These are phyloP conservation scores for Leptobrachium ailaonicum DNA, from an alignment of 2,113 vertebrate genomes.

Conservation along the genomic window DNA sequence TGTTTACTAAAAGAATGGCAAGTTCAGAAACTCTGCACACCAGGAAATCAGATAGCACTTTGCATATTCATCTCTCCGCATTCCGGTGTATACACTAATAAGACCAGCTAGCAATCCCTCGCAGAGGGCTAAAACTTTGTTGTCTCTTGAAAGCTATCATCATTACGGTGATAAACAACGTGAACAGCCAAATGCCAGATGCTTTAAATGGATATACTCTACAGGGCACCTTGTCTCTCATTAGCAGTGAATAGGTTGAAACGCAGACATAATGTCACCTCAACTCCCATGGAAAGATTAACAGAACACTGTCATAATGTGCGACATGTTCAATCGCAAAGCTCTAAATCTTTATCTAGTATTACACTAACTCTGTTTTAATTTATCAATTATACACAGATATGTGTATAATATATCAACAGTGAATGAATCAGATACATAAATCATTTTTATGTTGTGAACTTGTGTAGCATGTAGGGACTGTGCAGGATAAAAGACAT, in stretches of 20 bases:
- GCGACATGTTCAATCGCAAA: background rate
- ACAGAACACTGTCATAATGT: background rate
- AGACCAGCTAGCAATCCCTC: background rate
- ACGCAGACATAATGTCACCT: background rate
- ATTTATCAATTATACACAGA: background rate
- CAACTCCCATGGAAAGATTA: background rate
- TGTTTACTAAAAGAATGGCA: background rate
- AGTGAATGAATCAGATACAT: too few relatives aligned
- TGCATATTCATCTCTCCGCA: background rate
- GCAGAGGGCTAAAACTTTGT: background rate
- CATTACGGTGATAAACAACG: background rate
- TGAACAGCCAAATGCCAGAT: background rate
- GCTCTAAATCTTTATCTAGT: background rate
- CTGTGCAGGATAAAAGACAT: too few relatives aligned
- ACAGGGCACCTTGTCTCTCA: constrained; percentile 2
- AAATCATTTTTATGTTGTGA: too few relatives aligned
- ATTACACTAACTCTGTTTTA: background rate
- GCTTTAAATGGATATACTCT: background rate
- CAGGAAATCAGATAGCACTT: background rate
- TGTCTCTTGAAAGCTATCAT: constrained; percentile 1
- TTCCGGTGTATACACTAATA: background rate
- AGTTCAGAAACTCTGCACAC: background rate
- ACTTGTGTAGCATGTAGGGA: too few relatives aligned
- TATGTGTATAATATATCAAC: too few relatives aligned
- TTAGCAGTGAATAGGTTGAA: constrained; percentile 1